Evolutionary conservation across 2,797 vertebrate genomes (phyloP), one percentile per base, ranked within the genome.

Genomic region (Artibeus lituratus): DNA sequence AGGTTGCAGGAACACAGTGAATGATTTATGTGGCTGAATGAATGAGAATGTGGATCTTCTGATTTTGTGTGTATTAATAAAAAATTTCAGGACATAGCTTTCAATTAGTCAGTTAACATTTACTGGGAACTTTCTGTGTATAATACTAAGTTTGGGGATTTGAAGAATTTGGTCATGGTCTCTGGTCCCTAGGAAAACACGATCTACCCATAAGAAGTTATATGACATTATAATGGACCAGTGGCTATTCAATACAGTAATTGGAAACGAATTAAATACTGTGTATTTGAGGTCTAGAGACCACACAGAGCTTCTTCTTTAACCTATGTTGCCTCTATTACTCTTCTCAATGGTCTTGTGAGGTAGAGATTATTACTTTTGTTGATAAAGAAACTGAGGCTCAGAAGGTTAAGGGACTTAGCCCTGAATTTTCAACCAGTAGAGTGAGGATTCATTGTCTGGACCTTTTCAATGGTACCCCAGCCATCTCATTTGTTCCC

Each of bases 21-120:
- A 87, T 91, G 92, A 97, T 97, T 95, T 78, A 91, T 90, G 76
- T 47, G 84, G 53, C 44, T 72, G 69, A 70, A 35, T 94, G 95
- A 94, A 94, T 65, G 42, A 67, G 59, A 94, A 74, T 6, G 16
- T 51, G 67, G 49, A 42, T 81, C 80, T 96, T 96, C 22, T 85
- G 74, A 77, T 88, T 92, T 37, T 53, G 51, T 91, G 22, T 82
- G 37, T 53, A 8, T 67, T 88, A 91, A 74, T 82, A 37, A 86
- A 90, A 84, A 44, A 74, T 19, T 67, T 91, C 35, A 44, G 47
- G 76, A 65, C 37, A 59, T 55, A 70, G 76, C 78, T 95, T 95
- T 96, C 55, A 89, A 19, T 87, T 32, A 86, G 77, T 95, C 49
- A 69, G 73, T 92, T 83, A 81, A 47, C 94, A 74, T 87, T 92